These are phyloP conservation scores for Nudaria mundana DNA, from an alignment of 2,888 invertebrate species.

Conservation along the genomic window DNA sequence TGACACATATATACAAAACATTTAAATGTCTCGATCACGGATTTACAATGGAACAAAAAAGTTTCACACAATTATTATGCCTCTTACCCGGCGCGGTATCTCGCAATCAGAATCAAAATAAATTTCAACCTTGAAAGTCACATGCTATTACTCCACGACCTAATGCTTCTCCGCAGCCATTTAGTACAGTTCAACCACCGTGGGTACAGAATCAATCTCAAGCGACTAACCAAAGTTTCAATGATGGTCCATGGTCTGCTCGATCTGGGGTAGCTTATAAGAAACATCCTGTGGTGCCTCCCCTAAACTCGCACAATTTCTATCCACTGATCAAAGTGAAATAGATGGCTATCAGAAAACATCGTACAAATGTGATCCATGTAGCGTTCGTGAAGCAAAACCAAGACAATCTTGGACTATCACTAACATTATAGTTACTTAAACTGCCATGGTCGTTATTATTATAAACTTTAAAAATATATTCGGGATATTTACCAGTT, in stretches of 20 bases:
- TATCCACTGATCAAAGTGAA: slow-evolving; percentile 65
- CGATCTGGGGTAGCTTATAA: slow-evolving; percentile 64
- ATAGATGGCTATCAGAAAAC: slow-evolving; percentile 62
- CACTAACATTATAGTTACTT: too few relatives aligned
- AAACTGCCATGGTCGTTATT: too few relatives aligned
- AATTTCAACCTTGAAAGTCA: slow-evolving; percentile 62
- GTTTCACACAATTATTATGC: slow-evolving; percentile 74
- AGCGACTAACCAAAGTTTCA: slow-evolving; percentile 54
- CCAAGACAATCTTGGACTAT: slow-evolving; percentile 78
- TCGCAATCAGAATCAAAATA: slow-evolving; percentile 68
- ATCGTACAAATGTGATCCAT: slow-evolving; percentile 68
- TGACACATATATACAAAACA: slow-evolving; percentile 82
- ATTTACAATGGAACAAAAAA: slow-evolving; percentile 76
- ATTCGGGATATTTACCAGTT: too few relatives aligned
- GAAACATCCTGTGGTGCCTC: slow-evolving; percentile 66
- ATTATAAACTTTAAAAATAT: too few relatives aligned
- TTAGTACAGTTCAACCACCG: slow-evolving; percentile 66
- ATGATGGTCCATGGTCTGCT: slow-evolving; percentile 67
- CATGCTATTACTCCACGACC: slow-evolving; percentile 62
- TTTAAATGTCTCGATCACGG: slow-evolving; percentile 82
- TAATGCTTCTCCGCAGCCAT: slow-evolving; percentile 65
- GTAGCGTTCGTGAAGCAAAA: slow-evolving; percentile 64
- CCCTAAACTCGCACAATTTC: slow-evolving; percentile 61
- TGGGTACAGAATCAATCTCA: slow-evolving; percentile 69
- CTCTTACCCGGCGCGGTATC: slow-evolving; percentile 69